These are phyloP conservation scores for Pandemis cinnamomeana DNA, from an alignment of 2,888 invertebrate species.

Conservation along the genomic window DNA sequence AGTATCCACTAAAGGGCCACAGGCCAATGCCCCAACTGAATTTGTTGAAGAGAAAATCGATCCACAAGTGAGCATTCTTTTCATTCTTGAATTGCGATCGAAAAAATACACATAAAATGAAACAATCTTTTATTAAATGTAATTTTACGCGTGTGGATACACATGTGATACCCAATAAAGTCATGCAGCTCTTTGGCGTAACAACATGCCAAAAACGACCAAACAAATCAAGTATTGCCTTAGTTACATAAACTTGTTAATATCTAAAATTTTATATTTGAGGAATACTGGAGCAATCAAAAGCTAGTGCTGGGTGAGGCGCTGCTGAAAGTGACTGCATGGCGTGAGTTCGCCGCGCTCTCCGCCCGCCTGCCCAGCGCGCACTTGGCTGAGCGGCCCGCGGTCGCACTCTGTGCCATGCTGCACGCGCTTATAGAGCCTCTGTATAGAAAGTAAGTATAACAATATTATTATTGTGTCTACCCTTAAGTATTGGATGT, in stretches of 20 bases:
- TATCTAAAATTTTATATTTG: constrained; percentile 3
- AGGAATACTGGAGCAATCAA: constrained; percentile 90
- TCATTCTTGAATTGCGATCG: not conserved
- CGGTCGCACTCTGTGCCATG: constrained; percentile 90
- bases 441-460: constrained; percentile 89
- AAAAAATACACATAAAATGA: no score
- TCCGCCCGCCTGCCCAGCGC: constrained; percentile 93
- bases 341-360: constrained; percentile 93
- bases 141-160: no score
- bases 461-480: no score
- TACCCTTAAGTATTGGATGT: no score
- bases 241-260: not conserved
- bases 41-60: constrained; percentile 88
- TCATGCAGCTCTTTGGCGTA: no score
- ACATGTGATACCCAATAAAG: no score
- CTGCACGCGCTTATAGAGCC: constrained; percentile 94
- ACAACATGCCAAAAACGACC: no score
- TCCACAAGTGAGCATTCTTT: constrained; percentile 79
- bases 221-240: no score
- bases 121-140: no score
- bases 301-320: constrained; percentile 97
- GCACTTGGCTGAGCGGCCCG: constrained; percentile 90
- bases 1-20: constrained; percentile 92
- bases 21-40: constrained; percentile 88
- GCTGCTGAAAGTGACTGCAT: constrained; percentile 93